Evolutionary conservation across 1,140 invertebrate genomes (phyloP), one percentile per base, ranked within the genome.

Genomic region (Eumaeus atala): DNA sequence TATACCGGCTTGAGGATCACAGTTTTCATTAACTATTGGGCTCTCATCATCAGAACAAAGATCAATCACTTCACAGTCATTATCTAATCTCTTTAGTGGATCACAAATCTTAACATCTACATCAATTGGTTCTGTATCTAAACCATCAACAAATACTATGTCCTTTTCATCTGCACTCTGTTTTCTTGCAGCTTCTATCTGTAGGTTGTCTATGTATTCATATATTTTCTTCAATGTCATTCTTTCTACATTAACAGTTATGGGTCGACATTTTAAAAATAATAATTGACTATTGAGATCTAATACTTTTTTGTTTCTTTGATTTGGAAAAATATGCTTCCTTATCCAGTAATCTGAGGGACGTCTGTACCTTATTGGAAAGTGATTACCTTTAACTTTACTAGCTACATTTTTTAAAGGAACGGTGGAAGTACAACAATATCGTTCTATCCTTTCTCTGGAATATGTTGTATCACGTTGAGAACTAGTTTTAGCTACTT

Each of bases 11-110:
- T 78, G 68, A 9, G 86, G 85, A 55, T 84, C 78, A 70, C 74
- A 76, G 59, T 87, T 87, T 56, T 88, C 84, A 61, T 85, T 84
- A 3, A 64, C 74, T 70, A 72, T 74, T 54, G 68, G 54, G 48
- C 70, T 70, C 56, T 89, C 87, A 64, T 88, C 86, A 42, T 89
- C 87, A 14, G 87, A 89, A 74, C 87, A 89, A 64, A 89, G 67
- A 61, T 89, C 87, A 63, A 89, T 89, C 59, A 88, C 77, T 72
- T 88, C 87, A 76, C 78, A 84, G 9, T 79, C 79, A 57, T 61
- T 66, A 18, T 74, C 82, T n/a, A 64, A 34, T 52, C 70, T 64
- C 35, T 78, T 81, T 17, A 81, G 61, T 12, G 80, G 80, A 56
- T 84, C 78, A 58, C 56, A 53, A 54, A 34, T 62, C 50, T 70